These are phyloP conservation scores for Riptortus pedestris DNA, from an alignment of 1,140 invertebrate genomes.

Conservation along the genomic window DNA sequence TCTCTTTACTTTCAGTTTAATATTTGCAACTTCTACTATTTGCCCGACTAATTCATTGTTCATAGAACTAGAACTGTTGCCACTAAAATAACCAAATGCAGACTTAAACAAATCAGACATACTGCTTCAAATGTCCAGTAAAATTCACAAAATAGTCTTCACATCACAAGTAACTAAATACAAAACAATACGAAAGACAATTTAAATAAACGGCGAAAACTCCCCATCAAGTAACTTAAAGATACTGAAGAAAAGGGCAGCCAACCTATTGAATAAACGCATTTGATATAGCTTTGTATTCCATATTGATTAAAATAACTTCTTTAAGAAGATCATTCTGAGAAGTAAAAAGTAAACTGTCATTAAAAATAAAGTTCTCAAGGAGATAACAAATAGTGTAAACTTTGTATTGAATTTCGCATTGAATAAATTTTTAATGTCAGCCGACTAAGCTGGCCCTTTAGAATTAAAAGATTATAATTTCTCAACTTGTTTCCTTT, in stretches of 20 bases:
- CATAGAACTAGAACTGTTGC: conserved; percentile 41
- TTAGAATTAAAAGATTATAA: too few species aligned
- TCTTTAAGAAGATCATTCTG: too few species aligned
- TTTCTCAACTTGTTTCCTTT: too few species aligned
- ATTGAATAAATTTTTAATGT: too few species aligned
- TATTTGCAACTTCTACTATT: conserved; percentile 74
- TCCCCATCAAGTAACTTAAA: neutral
- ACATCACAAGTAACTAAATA: neutral
- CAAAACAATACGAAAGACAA: neutral
- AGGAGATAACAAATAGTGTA: too few species aligned
- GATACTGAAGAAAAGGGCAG: neutral
- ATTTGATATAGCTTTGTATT: too few species aligned
- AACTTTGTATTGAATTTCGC: too few species aligned
- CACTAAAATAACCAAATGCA: conserved; percentile 71
- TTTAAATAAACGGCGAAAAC: neutral
- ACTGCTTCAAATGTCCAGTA: conserved; percentile 20
- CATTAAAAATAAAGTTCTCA: too few species aligned
- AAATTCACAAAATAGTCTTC: neutral
- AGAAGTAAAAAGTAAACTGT: too few species aligned
- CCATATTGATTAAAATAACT: too few species aligned
- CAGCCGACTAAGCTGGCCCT: too few species aligned
- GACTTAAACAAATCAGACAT: conserved; percentile 85
- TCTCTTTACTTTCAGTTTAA: conserved; percentile 77
- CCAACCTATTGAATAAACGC: too few species aligned
- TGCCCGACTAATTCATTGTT: conserved; percentile 88